A percentile compares a stretch with the other conserved stretches of the same genome.
phyloP scores from a whole-genome alignment of 1,140 invertebrate species.

The Trachymyrmex septentrionalis region DNA sequence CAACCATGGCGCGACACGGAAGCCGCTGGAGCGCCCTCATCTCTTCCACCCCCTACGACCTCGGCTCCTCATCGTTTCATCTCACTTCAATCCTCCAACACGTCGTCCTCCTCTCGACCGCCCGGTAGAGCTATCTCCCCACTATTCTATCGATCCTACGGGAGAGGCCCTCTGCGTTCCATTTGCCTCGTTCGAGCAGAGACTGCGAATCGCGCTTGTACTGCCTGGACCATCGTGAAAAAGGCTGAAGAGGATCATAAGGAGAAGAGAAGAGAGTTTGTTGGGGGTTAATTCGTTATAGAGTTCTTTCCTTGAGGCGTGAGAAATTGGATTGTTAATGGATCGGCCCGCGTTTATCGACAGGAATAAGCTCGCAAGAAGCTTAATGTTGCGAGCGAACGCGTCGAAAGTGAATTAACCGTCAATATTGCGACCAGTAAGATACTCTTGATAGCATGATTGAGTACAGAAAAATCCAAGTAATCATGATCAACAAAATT shows the following conservation, averaged over 20 bases:
- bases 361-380: slow-evolving; percentile 27
- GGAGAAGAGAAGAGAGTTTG: slow-evolving; percentile 35
- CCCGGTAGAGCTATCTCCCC: slow-evolving; percentile 58
- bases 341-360: slow-evolving; percentile 22
- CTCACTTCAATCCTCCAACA: slow-evolving; percentile 52
- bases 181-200: slow-evolving; percentile 75
- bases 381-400: slow-evolving; percentile 34
- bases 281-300: slow-evolving; percentile 18
- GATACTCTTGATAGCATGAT: slow-evolving; percentile 2
- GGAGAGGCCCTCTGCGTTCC: slow-evolving; percentile 74
- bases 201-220: slow-evolving; percentile 72
- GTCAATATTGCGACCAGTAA: slow-evolving; percentile 11
- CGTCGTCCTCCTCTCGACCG: slow-evolving; percentile 49
- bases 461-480: neutral
- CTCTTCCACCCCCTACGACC: slow-evolving; percentile 71
- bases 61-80: slow-evolving; percentile 42
- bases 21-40: slow-evolving; percentile 76
- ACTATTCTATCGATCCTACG: slow-evolving; percentile 80
- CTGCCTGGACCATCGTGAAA: slow-evolving; percentile 32
- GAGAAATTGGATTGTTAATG: slow-evolving; percentile 53
- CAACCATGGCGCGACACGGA: slow-evolving; percentile 78
- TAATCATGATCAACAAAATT: slow-evolving; percentile 1
- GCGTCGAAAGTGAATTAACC: slow-evolving; percentile 21
- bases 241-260: slow-evolving; percentile 41
- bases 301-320: slow-evolving; percentile 21